A percentile compares a stretch with the other conserved stretches of the same genome.
Evolutionary conservation across 2,888 invertebrate genomes (phyloP).

Genomic region (Trilocha varians): DNA sequence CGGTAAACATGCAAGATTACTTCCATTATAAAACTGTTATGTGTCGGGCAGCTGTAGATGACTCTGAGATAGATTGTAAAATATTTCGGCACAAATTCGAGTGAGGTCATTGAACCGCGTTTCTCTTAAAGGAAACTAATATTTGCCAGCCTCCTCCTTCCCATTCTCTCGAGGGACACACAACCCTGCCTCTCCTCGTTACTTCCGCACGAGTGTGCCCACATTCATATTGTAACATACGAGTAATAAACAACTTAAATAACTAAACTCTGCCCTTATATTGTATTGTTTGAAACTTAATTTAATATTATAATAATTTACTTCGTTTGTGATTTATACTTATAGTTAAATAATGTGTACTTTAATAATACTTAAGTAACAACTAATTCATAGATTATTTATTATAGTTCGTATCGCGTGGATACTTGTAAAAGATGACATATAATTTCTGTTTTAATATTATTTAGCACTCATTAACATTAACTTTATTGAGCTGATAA

Average conservation of each 20-base stretch:
- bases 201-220: conserved; percentile 45
- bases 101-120: conserved; percentile 57
- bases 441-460: too few species aligned
- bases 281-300: too few species aligned
- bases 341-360: too few species aligned
- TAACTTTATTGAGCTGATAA: too few species aligned
- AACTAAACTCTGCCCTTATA: neutral
- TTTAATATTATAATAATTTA: too few species aligned
- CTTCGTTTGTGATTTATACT: too few species aligned
- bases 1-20: neutral
- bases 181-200: conserved; percentile 46
- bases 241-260: neutral
- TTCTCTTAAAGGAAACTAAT: conserved; percentile 58
- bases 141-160: conserved; percentile 54
- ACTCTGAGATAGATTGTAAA: conserved; percentile 1
- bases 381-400: too few species aligned
- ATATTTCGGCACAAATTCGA: conserved; percentile 40
- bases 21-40: conserved; percentile 9
- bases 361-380: too few species aligned
- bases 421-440: too few species aligned
- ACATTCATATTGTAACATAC: conserved; percentile 1
- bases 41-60: conserved; percentile 2
- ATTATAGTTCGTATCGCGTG: too few species aligned
- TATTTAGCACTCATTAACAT: too few species aligned
- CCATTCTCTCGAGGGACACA: conserved; percentile 52